A percentile compares a stretch with the other conserved stretches of the same genome.
phyloP scores from a whole-genome alignment of 2,797 vertebrate species.

The Alectoris magna region DNA sequence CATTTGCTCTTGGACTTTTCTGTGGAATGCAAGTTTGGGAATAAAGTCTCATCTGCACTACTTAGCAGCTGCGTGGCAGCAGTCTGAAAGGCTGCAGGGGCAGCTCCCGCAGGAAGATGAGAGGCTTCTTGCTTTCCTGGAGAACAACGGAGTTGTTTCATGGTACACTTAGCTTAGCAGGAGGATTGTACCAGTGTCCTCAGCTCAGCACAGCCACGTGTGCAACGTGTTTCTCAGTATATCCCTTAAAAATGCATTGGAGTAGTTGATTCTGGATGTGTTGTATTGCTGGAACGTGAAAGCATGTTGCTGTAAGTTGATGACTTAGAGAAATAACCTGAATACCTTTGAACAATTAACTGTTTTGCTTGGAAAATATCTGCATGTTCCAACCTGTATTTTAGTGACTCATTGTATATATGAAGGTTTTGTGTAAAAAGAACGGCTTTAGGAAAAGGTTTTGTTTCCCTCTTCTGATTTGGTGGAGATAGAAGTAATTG shows the following conservation, averaged over 20 bases:
- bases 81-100: not conserved
- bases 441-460: constrained; percentile 34
- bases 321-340: constrained; percentile 26
- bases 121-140: constrained; percentile 17
- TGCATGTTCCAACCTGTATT: constrained; percentile 58
- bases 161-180: not conserved
- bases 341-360: constrained; percentile 34
- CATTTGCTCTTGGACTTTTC: constrained; percentile 31
- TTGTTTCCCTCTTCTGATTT: constrained; percentile 44
- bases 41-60: not conserved
- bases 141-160: not conserved
- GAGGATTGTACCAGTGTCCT: not conserved
- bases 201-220: not conserved
- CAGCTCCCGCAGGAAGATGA: not conserved
- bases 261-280: not conserved
- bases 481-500: constrained; percentile 32
- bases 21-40: constrained; percentile 52
- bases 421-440: constrained; percentile 64
- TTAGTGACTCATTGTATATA: constrained; percentile 68
- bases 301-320: constrained; percentile 9
- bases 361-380: constrained; percentile 52
- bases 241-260: not conserved
- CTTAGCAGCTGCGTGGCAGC: not conserved
- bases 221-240: not conserved
- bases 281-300: constrained; percentile 43